These are phyloP conservation scores for Drosophila rubida DNA, from an alignment of 2,888 invertebrate genomes.

Conservation along the genomic window DNA sequence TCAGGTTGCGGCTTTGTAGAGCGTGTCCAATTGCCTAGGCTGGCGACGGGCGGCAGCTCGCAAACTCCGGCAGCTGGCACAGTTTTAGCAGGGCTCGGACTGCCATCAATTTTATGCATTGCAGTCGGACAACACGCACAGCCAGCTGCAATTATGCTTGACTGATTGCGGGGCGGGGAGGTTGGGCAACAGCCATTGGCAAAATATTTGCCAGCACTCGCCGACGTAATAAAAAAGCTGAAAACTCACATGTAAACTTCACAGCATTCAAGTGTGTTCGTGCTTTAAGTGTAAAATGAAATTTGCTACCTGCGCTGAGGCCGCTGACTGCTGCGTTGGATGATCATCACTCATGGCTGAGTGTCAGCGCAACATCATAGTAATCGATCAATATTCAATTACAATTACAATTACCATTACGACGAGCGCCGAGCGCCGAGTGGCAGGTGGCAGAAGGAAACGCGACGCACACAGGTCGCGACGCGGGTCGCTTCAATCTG, in stretches of 20 bases:
- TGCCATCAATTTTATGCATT: constrained; percentile 66
- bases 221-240: constrained; percentile 36
- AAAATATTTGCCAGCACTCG: constrained; percentile 63
- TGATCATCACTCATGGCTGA: constrained; percentile 63
- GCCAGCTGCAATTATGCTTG: constrained; percentile 31
- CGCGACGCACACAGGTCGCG: no score
- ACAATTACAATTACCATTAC: constrained; percentile 61
- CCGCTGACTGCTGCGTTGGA: not conserved
- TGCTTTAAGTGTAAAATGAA: constrained; percentile 48
- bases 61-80: constrained; percentile 13
- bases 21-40: constrained; percentile 31
- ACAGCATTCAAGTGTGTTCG: constrained; percentile 11
- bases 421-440: constrained; percentile 23
- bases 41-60: not conserved
- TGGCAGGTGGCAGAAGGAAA: not conserved
- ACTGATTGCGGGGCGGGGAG: not conserved
- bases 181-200: constrained; percentile 9
- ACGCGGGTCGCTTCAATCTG: constrained; percentile 40
- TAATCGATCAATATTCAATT: constrained; percentile 72
- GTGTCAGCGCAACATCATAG: constrained; percentile 47
- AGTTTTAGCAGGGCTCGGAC: constrained; percentile 25
- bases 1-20: constrained; percentile 8
- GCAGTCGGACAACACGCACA: constrained; percentile 33
- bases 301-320: constrained; percentile 39
- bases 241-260: constrained; percentile 65